Evolutionary conservation across 1,140 invertebrate species (phyloP).

Genomic region (Hydropsyche tenuis): DNA sequence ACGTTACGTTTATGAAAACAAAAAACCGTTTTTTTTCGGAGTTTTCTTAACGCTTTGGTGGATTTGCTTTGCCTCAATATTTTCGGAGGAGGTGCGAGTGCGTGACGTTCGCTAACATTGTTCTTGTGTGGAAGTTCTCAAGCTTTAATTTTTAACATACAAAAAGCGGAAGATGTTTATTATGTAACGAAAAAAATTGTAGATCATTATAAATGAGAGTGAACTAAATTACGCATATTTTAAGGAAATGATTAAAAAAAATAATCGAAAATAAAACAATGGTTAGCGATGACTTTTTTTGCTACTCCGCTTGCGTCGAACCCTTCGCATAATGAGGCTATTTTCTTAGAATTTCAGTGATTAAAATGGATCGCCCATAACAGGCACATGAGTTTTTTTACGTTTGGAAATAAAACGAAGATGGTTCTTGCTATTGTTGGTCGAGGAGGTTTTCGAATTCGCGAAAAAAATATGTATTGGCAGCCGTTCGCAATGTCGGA

Average conservation of each 20-base stretch:
- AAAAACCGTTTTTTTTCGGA: neutral
- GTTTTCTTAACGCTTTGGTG: conserved; percentile 16
- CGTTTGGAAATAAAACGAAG: too few relatives aligned
- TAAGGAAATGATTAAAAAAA: neutral
- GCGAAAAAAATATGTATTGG: too few relatives aligned
- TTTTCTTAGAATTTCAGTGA: conserved; percentile 1
- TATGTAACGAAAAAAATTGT: neutral
- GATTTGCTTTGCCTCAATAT: neutral
- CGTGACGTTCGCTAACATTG: neutral
- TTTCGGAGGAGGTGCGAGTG: neutral
- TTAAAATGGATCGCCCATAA: neutral
- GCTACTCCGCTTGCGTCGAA: neutral
- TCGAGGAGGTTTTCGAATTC: too few relatives aligned
- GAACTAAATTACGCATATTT: neutral
- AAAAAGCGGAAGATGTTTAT: conserved; percentile 23
- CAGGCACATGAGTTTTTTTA: neutral
- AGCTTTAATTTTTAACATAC: conserved; percentile 12
- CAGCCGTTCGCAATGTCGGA: neutral
- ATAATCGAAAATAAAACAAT: conserved; percentile 3
- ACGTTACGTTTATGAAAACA: neutral
- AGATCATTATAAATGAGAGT: conserved; percentile 2
- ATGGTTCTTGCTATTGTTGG: too few relatives aligned
- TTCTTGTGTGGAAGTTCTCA: conserved; percentile 11
- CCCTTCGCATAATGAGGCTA: conserved; percentile 9
- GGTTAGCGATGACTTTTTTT: neutral